Conservation (phyloP, 2,113 vertebrate genomes). For the Neodon shergylaensis region DNA sequence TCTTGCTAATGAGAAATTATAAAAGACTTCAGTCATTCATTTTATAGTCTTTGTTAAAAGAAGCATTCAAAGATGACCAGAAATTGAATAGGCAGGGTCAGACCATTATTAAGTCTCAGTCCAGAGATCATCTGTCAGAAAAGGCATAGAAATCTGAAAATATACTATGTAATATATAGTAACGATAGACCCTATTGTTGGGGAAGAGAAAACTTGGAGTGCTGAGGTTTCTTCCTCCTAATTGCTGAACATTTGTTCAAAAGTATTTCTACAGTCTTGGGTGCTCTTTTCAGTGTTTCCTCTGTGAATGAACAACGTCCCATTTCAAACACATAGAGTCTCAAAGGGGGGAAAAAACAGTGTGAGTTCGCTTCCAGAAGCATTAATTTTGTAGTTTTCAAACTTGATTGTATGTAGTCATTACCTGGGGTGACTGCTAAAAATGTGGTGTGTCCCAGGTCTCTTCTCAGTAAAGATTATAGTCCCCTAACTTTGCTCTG, state of each 20-base stretch:
- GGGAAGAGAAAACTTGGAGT: background rate
- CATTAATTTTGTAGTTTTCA: slow-evolving; percentile 5
- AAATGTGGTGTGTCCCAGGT: background rate
- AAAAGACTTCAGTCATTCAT: background rate
- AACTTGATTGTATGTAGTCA: background rate
- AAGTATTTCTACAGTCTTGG: background rate
- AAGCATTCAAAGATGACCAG: slow-evolving; percentile 12
- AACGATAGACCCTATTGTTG: background rate
- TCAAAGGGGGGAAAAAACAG: background rate
- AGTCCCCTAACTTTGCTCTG: background rate
- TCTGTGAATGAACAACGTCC: background rate
- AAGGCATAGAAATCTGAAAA: background rate
- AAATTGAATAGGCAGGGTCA: background rate
- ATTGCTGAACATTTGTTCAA: background rate
- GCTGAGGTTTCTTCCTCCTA: slow-evolving; percentile 9
- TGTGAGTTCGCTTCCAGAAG: background rate
- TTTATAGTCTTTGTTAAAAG: background rate
- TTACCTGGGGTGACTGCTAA: background rate
- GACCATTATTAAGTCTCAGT: background rate
- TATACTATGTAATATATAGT: background rate
- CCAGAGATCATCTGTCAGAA: background rate
- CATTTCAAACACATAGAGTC: background rate
- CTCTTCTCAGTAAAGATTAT: background rate
- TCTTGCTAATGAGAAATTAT: slow-evolving; percentile 41
- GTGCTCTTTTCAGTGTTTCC: background rate